Evolutionary conservation across 1,140 invertebrate genomes (phyloP).

Genomic region (Drosophila cardini): DNA sequence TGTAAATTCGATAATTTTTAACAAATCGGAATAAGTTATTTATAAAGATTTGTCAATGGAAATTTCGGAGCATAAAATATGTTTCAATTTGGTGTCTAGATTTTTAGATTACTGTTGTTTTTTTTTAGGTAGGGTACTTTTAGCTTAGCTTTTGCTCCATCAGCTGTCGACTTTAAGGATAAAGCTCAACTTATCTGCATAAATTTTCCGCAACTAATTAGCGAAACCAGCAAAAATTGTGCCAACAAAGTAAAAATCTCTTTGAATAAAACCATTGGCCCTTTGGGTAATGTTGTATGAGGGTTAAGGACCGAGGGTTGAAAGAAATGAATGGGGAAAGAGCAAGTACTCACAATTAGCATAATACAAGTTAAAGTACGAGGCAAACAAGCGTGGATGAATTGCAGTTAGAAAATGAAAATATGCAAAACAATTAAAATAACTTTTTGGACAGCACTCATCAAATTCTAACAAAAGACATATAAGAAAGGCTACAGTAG

Average conservation of each 20-base stretch:
- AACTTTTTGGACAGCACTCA: slow-evolving; percentile 14
- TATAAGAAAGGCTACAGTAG: background rate
- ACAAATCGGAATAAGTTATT: background rate
- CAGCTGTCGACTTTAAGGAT: slow-evolving; percentile 25
- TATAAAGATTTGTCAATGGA: background rate
- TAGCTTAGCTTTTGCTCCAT: slow-evolving; percentile 18
- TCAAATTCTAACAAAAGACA: slow-evolving; percentile 20
- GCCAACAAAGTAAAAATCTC: slow-evolving; percentile 48
- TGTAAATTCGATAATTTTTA: background rate
- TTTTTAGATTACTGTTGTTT: slow-evolving; percentile 5
- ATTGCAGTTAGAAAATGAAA: slow-evolving; percentile 41
- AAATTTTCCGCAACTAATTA: slow-evolving; percentile 80
- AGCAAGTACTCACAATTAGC: slow-evolving; percentile 58
- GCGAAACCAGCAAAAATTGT: slow-evolving; percentile 63
- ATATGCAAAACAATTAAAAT: slow-evolving; percentile 36
- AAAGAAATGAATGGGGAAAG: background rate
- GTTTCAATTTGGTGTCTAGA: slow-evolving; percentile 17
- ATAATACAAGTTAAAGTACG: slow-evolving; percentile 51
- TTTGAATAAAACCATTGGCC: slow-evolving; percentile 46
- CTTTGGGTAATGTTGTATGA: background rate
- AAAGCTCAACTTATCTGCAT: slow-evolving; percentile 62
- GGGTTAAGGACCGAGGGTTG: background rate
- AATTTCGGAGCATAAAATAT: slow-evolving; percentile 3
- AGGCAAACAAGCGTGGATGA: slow-evolving; percentile 11
- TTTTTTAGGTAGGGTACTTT: slow-evolving; percentile 5